phyloP scores from a whole-genome alignment of 1,140 invertebrate species.

The Sycophaga agraensis region DNA sequence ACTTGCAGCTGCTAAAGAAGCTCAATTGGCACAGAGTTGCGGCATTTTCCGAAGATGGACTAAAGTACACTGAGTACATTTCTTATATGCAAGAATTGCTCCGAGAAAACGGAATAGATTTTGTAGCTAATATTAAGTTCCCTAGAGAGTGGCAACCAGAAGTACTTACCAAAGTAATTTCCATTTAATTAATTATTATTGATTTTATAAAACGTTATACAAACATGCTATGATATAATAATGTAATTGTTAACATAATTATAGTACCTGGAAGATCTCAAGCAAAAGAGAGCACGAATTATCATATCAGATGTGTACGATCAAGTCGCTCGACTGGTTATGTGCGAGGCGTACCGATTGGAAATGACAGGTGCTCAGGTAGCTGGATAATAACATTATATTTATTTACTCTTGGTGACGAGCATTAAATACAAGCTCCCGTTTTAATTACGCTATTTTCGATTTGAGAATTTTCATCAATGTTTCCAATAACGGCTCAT shows the following conservation, averaged over 20 bases:
- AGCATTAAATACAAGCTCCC: no score
- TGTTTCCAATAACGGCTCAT: background rate
- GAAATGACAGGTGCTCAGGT: slow-evolving; percentile 63
- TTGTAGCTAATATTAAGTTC: slow-evolving; percentile 74
- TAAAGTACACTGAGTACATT: slow-evolving; percentile 81
- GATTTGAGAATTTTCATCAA: no score
- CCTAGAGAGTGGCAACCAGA: slow-evolving; percentile 56
- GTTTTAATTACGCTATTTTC: no score
- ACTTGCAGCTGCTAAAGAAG: slow-evolving; percentile 66
- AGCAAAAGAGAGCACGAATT: slow-evolving; percentile 66
- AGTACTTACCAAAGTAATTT: slow-evolving; percentile 57
- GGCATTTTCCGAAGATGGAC: slow-evolving; percentile 75
- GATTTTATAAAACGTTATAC: background rate
- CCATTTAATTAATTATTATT: background rate
- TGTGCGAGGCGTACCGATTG: slow-evolving; percentile 76
- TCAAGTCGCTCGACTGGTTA: slow-evolving; percentile 65
- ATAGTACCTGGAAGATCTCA: slow-evolving; percentile 72
- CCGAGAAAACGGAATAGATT: slow-evolving; percentile 64
- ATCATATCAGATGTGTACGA: slow-evolving; percentile 82
- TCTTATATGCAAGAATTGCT: slow-evolving; percentile 69
- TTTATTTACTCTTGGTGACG: no score
- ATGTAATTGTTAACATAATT: slow-evolving; percentile 12
- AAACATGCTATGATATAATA: background rate
- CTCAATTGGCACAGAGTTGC: slow-evolving; percentile 73
- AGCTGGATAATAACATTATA: slow-evolving; percentile 10